phyloP scores from a whole-genome alignment of 2,888 invertebrate species.

The Polydrusus cervinus region DNA sequence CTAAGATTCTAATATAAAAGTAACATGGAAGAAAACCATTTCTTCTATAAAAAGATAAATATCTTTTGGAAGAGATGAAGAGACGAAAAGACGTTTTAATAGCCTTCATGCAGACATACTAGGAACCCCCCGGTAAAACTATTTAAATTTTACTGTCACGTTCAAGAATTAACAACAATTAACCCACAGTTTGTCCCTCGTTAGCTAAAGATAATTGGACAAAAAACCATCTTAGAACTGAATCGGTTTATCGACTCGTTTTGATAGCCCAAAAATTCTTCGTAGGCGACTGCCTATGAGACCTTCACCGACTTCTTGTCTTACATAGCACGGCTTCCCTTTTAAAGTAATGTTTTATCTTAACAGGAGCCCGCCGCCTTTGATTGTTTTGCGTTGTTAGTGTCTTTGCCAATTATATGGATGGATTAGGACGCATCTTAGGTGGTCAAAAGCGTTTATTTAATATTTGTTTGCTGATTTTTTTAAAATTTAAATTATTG shows the following conservation, averaged over 20 bases:
- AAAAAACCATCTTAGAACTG: constrained; percentile 22
- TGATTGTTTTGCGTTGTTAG: constrained; percentile 34
- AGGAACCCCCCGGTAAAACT: constrained; percentile 13
- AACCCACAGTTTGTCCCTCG: constrained; percentile 35
- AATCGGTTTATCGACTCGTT: constrained; percentile 31
- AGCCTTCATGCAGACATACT: constrained; percentile 10
- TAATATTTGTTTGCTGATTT: not conserved
- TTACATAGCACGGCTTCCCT: constrained; percentile 35
- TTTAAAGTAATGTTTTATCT: constrained; percentile 38
- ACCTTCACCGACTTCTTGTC: constrained; percentile 39
- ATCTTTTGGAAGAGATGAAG: not conserved
- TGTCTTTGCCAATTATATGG: constrained; percentile 44
- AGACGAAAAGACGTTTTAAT: constrained; percentile 9
- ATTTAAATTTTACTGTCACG: constrained; percentile 32
- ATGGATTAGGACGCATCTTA: constrained; percentile 20
- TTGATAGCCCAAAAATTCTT: constrained; percentile 41
- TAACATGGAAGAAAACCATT: not conserved
- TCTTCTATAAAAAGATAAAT: constrained; percentile 1
- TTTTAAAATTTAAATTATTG: no score
- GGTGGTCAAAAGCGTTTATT: constrained; percentile 30
- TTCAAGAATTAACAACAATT: constrained; percentile 18
- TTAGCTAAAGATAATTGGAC: constrained; percentile 34
- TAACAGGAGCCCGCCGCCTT: constrained; percentile 32
- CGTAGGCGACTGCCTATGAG: constrained; percentile 47
- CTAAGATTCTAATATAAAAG: no score